Evolutionary conservation across 2,888 invertebrate genomes (phyloP).

Genomic region (Nipponacmea schrenckii): DNA sequence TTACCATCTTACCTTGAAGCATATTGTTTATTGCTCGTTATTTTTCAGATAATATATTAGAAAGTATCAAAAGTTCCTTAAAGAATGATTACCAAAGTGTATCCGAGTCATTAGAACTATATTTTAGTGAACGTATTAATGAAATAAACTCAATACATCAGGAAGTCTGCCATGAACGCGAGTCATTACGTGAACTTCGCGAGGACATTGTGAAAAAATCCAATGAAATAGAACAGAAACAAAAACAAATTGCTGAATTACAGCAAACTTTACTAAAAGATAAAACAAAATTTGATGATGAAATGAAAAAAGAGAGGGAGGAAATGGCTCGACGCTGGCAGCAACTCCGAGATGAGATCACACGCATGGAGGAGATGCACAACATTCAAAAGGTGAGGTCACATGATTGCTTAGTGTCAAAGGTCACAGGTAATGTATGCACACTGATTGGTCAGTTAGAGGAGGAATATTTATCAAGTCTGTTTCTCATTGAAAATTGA

Average conservation of each 20-base stretch:
- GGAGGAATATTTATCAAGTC: too few relatives aligned
- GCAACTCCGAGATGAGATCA: constrained; percentile 57
- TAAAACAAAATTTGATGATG: constrained; percentile 43
- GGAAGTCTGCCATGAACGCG: constrained; percentile 18
- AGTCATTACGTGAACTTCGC: constrained; percentile 33
- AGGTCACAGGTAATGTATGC: constrained; percentile 3
- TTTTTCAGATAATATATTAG: constrained; percentile 43
- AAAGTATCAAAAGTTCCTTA: constrained; percentile 48
- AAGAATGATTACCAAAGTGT: constrained; percentile 48
- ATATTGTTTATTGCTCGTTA: neutral
- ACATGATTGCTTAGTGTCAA: neutral
- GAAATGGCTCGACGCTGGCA: constrained; percentile 62
- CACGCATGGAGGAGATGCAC: constrained; percentile 59
- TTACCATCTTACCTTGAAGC: too few relatives aligned
- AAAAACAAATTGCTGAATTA: constrained; percentile 43
- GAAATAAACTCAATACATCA: constrained; percentile 44
- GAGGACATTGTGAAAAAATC: constrained; percentile 43
- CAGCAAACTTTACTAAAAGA: constrained; percentile 43
- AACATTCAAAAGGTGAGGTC: constrained; percentile 55
- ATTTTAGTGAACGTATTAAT: constrained; percentile 46
- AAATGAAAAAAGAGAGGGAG: constrained; percentile 52
- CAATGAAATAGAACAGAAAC: constrained; percentile 41
- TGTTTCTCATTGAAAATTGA: too few relatives aligned
- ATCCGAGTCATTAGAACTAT: constrained; percentile 50
- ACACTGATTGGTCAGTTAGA: too few relatives aligned